Evolutionary conservation across 1,140 invertebrate genomes (phyloP).

Genomic region (Formica selysi): DNA sequence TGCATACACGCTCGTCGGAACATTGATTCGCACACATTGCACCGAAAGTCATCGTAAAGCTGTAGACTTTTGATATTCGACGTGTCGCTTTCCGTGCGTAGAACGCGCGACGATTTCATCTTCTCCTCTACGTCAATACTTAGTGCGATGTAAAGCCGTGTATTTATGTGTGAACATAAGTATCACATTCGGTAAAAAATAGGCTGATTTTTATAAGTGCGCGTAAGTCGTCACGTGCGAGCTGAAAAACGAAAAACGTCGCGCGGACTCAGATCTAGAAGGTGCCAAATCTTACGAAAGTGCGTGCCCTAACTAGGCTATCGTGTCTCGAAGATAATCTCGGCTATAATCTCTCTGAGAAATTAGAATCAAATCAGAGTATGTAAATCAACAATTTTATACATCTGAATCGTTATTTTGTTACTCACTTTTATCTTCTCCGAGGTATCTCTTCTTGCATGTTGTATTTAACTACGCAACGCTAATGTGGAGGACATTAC

Average conservation of each 20-base stretch:
- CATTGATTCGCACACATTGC: neutral
- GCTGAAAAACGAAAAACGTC: constrained; percentile 2
- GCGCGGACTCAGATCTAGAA: constrained; percentile 31
- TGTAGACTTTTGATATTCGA: constrained; percentile 33
- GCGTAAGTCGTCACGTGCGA: neutral
- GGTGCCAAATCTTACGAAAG: constrained; percentile 32
- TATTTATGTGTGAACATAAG: constrained; percentile 72
- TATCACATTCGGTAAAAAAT: constrained; percentile 79
- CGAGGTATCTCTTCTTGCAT: constrained; percentile 19
- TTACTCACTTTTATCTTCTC: constrained; percentile 6
- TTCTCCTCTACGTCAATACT: constrained; percentile 37
- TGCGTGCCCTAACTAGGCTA: constrained; percentile 18
- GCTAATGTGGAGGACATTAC: constrained; percentile 42
- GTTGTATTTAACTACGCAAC: neutral
- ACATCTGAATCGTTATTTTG: constrained; percentile 36
- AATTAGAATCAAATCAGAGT: constrained; percentile 14
- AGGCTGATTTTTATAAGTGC: constrained; percentile 58
- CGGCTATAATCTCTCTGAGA: neutral
- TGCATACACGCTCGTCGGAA: neutral
- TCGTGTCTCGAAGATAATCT: constrained; percentile 1
- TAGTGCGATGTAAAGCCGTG: constrained; percentile 31
- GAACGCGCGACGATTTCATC: neutral
- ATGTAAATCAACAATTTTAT: constrained; percentile 41
- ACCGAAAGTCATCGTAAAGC: neutral
- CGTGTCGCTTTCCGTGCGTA: neutral